Evolutionary conservation across 2,888 invertebrate genomes (phyloP).

Genomic region (Callosobruchus maculatus): DNA sequence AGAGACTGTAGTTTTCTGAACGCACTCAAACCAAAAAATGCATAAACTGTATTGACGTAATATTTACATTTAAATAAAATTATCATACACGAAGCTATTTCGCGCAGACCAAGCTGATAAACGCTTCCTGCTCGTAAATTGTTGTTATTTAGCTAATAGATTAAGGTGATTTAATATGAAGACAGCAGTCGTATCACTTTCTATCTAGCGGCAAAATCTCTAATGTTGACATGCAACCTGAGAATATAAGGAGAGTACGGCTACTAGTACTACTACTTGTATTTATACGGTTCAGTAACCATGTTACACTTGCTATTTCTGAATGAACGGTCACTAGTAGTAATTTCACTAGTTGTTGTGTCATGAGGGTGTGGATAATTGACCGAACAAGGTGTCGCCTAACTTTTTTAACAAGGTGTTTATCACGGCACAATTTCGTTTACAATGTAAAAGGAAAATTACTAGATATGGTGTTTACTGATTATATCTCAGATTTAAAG

Average conservation of each 20-base stretch:
- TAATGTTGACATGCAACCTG: not conserved
- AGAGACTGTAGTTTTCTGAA: not conserved
- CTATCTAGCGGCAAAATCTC: not conserved
- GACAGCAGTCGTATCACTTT: not conserved
- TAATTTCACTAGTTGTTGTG: not conserved
- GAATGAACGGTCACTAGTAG: not conserved
- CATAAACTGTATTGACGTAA: not conserved
- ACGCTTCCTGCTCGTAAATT: not conserved
- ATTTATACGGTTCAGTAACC: not conserved
- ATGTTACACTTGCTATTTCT: not conserved
- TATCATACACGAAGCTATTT: not conserved
- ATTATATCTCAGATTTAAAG: too few relatives aligned
- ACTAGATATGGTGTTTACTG: too few relatives aligned
- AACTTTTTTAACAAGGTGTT: too few relatives aligned
- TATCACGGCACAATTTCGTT: too few relatives aligned
- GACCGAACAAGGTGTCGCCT: too few relatives aligned
- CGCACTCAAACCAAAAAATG: not conserved
- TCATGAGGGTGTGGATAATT: not conserved
- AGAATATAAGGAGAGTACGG: not conserved
- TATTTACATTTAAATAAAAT: not conserved
- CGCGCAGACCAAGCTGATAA: not conserved
- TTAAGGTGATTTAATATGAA: not conserved
- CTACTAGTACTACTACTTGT: not conserved
- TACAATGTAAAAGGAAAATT: too few relatives aligned
- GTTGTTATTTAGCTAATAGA: not conserved